Evolutionary conservation across 2,797 vertebrate genomes (phyloP).

Genomic region (Galagoides demidoff): DNA sequence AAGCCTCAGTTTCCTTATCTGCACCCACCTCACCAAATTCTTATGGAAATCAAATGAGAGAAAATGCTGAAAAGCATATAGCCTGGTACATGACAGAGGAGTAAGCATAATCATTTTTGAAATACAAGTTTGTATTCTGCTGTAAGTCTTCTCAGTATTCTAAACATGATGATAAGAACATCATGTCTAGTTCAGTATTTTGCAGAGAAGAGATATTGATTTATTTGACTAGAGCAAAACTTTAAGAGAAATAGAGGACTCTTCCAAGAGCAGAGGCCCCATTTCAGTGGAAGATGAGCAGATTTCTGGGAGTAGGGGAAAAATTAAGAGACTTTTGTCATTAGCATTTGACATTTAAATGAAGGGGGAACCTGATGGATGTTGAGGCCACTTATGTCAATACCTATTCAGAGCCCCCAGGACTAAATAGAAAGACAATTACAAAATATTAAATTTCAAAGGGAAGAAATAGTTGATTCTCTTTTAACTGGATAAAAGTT

Average conservation of each 20-base stretch:
- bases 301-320: not conserved
- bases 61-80: fast-evolving
- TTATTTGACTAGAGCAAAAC: not conserved
- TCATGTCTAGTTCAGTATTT: not conserved
- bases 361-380: not conserved
- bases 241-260: not conserved
- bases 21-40: not conserved
- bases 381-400: not conserved
- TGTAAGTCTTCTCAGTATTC: not conserved
- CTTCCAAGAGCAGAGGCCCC: not conserved
- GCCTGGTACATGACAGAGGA: not conserved
- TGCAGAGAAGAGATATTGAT: not conserved
- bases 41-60: not conserved
- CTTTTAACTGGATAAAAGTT: not conserved
- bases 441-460: not conserved
- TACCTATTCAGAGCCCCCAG: not conserved
- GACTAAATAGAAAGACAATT: not conserved
- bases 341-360: not conserved
- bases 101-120: not conserved
- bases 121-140: not conserved
- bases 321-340: not conserved
- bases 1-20: not conserved
- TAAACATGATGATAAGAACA: not conserved
- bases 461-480: not conserved
- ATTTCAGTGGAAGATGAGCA: not conserved